Conservation (phyloP, 2,797 vertebrate species). For the Microctenopoma steveboyesi region DNA sequence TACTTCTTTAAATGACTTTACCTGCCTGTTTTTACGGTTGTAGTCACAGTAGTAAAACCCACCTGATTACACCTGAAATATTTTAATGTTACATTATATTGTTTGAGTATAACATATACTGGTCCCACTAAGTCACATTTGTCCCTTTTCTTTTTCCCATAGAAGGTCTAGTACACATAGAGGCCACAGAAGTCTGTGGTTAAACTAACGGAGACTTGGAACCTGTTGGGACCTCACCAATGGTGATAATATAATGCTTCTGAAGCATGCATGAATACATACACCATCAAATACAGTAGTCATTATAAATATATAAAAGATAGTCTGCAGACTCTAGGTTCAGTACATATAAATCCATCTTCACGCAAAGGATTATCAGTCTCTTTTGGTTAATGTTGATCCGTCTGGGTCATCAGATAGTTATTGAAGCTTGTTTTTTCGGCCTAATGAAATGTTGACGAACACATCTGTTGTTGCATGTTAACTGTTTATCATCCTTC, state of each 20-base stretch:
- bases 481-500: slow-evolving; percentile 25
- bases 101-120: neutral
- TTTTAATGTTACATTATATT: slow-evolving; percentile 5
- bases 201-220: slow-evolving; percentile 17
- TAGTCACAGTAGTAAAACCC: no score
- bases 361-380: slow-evolving; percentile 16
- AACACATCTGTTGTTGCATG: slow-evolving; percentile 36
- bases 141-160: no score
- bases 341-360: slow-evolving; percentile 32
- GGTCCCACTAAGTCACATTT: no score
- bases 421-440: slow-evolving; percentile 22
- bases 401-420: slow-evolving; percentile 24
- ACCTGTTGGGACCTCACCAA: neutral
- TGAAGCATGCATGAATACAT: slow-evolving; percentile 63
- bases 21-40: neutral
- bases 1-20: neutral
- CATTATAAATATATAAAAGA: slow-evolving; percentile 50
- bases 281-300: slow-evolving; percentile 49
- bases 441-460: slow-evolving; percentile 32
- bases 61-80: neutral
- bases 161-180: neutral
- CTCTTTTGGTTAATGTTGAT: slow-evolving; percentile 21
- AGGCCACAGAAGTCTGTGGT: slow-evolving; percentile 9
- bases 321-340: slow-evolving; percentile 32
- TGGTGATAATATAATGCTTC: slow-evolving; percentile 44